Conservation (phyloP, 2,113 vertebrate genomes). For the Charadrius vociferus region DNA sequence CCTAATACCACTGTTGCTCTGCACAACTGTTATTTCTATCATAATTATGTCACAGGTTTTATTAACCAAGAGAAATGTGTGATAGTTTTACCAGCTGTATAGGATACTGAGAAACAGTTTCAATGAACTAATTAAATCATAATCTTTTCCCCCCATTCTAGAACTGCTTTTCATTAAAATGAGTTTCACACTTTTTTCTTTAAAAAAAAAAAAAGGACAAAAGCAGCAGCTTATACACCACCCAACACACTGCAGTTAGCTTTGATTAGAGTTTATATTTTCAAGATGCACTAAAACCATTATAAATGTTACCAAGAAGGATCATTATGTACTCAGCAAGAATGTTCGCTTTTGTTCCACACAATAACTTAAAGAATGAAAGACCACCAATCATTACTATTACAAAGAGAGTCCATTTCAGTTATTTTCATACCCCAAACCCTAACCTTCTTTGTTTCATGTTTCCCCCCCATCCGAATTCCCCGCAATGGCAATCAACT, state of each 20-base stretch:
- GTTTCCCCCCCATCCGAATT: background rate
- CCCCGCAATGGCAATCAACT: background rate
- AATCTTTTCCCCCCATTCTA: background rate
- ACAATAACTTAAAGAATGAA: background rate
- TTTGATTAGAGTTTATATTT: background rate
- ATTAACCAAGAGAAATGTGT: constrained; percentile 1
- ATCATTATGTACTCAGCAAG: background rate
- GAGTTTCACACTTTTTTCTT: background rate
- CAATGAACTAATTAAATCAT: background rate
- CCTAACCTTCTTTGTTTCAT: background rate
- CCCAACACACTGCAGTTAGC: background rate
- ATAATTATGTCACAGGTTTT: constrained; percentile 18
- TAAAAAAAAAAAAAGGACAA: background rate
- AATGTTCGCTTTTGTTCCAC: background rate
- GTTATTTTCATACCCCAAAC: background rate
- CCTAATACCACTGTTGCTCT: background rate
- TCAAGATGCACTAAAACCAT: background rate
- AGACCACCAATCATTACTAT: background rate
- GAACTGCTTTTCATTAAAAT: constrained; percentile 1
- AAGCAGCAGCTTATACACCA: background rate
- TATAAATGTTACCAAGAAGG: background rate
- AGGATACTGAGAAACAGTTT: background rate
- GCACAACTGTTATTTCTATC: constrained; percentile 14
- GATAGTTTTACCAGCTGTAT: constrained; percentile 15
- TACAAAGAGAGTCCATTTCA: background rate